These are phyloP conservation scores for Salpingus planirostris DNA, from an alignment of 2,888 invertebrate genomes.

Conservation along the genomic window DNA sequence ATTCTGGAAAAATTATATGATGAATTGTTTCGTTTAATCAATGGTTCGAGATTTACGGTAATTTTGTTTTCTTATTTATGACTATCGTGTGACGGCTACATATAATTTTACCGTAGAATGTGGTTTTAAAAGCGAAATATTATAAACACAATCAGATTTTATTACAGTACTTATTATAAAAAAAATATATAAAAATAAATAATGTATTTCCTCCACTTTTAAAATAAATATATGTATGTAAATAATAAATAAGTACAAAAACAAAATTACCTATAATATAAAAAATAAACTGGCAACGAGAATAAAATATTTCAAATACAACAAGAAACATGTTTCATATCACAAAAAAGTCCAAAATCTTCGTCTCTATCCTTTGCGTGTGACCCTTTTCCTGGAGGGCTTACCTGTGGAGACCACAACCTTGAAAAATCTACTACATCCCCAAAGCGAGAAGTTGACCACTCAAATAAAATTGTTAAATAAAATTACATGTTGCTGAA, in stretches of 20 bases:
- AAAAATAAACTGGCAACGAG: conserved; percentile 4
- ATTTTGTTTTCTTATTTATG: conserved; percentile 10
- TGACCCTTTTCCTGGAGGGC: conserved; percentile 6
- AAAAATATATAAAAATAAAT: conserved; percentile 9
- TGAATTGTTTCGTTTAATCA: too few relatives aligned
- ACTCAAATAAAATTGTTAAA: too few relatives aligned
- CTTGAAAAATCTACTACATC: too few relatives aligned
- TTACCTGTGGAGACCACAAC: conserved; percentile 12
- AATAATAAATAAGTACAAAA: conserved; percentile 3
- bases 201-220: conserved; percentile 8
- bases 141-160: conserved; percentile 5
- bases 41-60: conserved; percentile 5
- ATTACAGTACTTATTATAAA: too few relatives aligned
- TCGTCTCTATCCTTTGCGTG: too few relatives aligned
- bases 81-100: too few relatives aligned
- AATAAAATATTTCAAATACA: too few relatives aligned
- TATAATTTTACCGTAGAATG: conserved; percentile 16
- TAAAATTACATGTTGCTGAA: too few relatives aligned
- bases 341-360: too few relatives aligned
- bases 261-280: conserved; percentile 13
- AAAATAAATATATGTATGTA: conserved; percentile 2
- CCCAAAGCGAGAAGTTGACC: too few relatives aligned
- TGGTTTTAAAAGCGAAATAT: conserved; percentile 10
- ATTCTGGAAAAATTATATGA: conserved; percentile 53
- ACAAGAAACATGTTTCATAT: too few relatives aligned